Evolutionary conservation across 2,113 vertebrate genomes (phyloP), one percentile per base, ranked within the genome.

Genomic region (Limanda limanda): DNA sequence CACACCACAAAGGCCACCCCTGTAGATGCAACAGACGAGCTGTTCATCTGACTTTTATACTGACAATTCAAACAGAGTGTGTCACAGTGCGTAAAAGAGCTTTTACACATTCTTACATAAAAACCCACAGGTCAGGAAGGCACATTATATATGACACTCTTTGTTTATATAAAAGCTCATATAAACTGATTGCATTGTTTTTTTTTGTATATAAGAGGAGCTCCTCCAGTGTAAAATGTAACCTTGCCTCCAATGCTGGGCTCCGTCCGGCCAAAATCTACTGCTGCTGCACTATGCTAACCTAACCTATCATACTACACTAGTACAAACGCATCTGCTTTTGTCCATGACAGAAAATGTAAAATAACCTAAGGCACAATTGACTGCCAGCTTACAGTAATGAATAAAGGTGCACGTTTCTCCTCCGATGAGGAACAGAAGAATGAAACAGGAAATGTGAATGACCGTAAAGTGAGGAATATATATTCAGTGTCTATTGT

Each of bases 171-270:
- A 74, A 40, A 76, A 77, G 72, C 52, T 69, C 48, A 56, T 18
- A 56, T 40, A 51, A 78, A 57, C 35, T 47, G 59, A 74, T 67
- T 58, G 68, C 59, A 61, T 65, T 31, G 6, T 31, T 5, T 27
- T 31, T 12, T 69, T 54, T 25, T 74, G 68, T 42, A 18, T 78
- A 68, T 51, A 48, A 74, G 68, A 69, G 73, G 64, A 81, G 57
- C 80, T 83, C 79, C 79, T 90, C 85, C 85, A 90, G 88, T 90
- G 90, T 86, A 90, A 92, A 88, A 77, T 60, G 67, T 79, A 71
- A 91, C 85, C 70, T 74, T 86, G 70, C 70, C 76, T 82, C 68
- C 56, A 65, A 81, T 66, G 74, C 83, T 61, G 78, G 69, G 81
- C 74, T 68, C 72, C n/a, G 60, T 35, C 60, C 24, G 76, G 69